phyloP scores from a whole-genome alignment of 2,888 invertebrate genomes.

The Oasisia sp. region DNA sequence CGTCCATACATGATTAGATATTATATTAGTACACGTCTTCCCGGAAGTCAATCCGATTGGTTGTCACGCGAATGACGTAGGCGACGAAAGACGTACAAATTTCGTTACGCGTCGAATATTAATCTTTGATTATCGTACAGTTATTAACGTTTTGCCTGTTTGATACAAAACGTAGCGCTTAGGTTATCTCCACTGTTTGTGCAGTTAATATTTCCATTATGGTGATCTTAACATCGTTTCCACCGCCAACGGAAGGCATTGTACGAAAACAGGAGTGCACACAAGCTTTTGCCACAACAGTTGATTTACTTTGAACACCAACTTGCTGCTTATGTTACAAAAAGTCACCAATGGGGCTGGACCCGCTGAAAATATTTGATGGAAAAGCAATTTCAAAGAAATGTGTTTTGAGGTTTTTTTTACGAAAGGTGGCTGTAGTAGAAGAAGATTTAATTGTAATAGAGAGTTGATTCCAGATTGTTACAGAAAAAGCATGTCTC shows the following conservation, averaged over 20 bases:
- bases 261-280: conserved; percentile 70
- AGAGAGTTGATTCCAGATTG: too few relatives aligned
- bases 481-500: too few relatives aligned
- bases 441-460: too few relatives aligned
- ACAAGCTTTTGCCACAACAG: too few relatives aligned
- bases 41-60: not conserved
- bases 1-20: not conserved
- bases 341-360: too few relatives aligned
- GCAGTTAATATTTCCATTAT: conserved; percentile 17
- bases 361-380: too few relatives aligned
- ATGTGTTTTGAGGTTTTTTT: too few relatives aligned
- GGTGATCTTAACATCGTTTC: conserved; percentile 58
- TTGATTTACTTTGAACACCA: too few relatives aligned
- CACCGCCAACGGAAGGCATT: conserved; percentile 64
- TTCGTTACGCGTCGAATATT: not conserved
- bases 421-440: too few relatives aligned
- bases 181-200: not conserved
- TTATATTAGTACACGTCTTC: not conserved
- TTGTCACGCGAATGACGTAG: not conserved
- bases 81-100: not conserved
- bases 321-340: too few relatives aligned
- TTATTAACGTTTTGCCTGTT: not conserved
- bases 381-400: too few relatives aligned
- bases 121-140: not conserved
- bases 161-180: not conserved